Evolutionary conservation across 2,888 invertebrate genomes (phyloP).

Genomic region (Cosmia pyralina): DNA sequence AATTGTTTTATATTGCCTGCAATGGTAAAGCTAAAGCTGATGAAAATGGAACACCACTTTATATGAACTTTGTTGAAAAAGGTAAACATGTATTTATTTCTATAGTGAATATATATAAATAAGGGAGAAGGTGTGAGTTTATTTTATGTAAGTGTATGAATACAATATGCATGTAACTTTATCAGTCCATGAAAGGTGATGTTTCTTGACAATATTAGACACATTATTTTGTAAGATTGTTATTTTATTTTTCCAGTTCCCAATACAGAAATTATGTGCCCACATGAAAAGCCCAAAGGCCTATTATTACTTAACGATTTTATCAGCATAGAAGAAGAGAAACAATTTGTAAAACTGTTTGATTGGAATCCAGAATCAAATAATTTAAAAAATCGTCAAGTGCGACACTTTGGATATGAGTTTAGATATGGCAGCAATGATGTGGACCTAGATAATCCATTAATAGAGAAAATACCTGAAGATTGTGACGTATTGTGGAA

Average conservation of each 20-base stretch:
- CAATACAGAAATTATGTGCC: constrained; percentile 77
- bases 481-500: constrained; percentile 92
- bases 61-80: constrained; percentile 91
- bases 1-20: constrained; percentile 88
- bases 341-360: constrained; percentile 90
- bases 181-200: no score
- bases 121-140: neutral
- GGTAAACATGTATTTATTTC: constrained; percentile 81
- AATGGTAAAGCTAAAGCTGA: constrained; percentile 91
- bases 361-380: constrained; percentile 83
- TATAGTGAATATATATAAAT: neutral
- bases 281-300: constrained; percentile 91
- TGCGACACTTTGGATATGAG: constrained; percentile 97
- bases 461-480: constrained; percentile 92
- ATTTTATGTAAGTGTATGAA: neutral
- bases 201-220: no score
- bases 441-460: constrained; percentile 93
- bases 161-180: neutral
- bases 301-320: constrained; percentile 93
- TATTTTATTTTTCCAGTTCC: constrained; percentile 78
- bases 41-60: constrained; percentile 91
- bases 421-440: constrained; percentile 97
- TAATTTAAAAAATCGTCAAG: constrained; percentile 94
- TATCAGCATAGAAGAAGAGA: constrained; percentile 93
- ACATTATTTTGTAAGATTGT: neutral